Conservation (phyloP, 2,888 invertebrate genomes). For the Lithophane semibrunnea region DNA sequence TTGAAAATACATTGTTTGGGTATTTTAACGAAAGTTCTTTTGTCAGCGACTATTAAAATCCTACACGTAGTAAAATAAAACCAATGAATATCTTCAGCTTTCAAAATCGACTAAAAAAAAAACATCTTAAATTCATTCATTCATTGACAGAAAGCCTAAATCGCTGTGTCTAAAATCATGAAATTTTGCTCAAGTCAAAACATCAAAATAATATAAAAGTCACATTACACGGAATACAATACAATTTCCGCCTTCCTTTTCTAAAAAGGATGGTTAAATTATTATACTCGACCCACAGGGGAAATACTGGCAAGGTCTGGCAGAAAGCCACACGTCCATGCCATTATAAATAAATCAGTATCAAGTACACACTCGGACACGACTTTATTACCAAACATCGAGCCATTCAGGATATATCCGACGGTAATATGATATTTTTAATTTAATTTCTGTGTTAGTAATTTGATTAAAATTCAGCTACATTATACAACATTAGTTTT, state of each 20-base stretch:
- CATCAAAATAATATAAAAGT: too few relatives aligned
- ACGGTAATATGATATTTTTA: not conserved
- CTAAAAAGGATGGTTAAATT: constrained; percentile 22
- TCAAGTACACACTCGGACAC: constrained; percentile 25
- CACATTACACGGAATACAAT: not conserved
- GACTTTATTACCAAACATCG: constrained; percentile 32
- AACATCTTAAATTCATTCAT: too few relatives aligned
- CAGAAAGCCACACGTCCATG: constrained; percentile 51
- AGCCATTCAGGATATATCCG: constrained; percentile 11
- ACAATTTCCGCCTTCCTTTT: not conserved
- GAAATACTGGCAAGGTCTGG: constrained; percentile 47
- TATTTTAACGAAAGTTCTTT: not conserved
- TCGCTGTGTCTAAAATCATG: too few relatives aligned
- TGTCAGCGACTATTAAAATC: not conserved
- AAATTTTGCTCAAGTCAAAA: too few relatives aligned
- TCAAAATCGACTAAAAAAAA: not conserved
- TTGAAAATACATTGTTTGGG: not conserved
- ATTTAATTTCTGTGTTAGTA: not conserved
- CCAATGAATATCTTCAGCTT: not conserved
- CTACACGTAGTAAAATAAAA: not conserved
- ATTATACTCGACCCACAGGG: constrained; percentile 20
- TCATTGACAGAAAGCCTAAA: too few relatives aligned
- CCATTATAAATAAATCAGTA: constrained; percentile 49
- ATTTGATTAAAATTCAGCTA: not conserved
- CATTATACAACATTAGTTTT: too few relatives aligned